Conservation (phyloP, 2,888 invertebrate genomes). For the Aporophyla nigra region DNA sequence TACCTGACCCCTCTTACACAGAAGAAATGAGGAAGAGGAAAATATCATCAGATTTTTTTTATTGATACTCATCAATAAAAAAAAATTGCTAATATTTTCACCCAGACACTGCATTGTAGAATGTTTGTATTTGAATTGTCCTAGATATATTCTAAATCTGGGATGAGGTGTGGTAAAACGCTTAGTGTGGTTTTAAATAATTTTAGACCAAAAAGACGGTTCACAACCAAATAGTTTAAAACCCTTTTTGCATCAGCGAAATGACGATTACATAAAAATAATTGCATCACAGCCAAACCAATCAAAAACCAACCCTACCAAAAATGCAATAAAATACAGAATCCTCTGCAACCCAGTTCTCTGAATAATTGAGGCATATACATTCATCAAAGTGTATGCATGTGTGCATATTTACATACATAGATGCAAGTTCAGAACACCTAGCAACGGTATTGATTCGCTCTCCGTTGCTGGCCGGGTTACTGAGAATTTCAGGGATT, state of each 20-base stretch:
- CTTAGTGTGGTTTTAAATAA: too few relatives aligned
- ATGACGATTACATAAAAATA: conserved; percentile 30
- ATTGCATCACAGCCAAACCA: conserved; percentile 28
- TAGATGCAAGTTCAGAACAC: conserved; percentile 30
- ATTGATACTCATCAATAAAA: too few relatives aligned
- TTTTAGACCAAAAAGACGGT: too few relatives aligned
- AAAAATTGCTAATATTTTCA: too few relatives aligned
- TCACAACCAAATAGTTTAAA: too few relatives aligned
- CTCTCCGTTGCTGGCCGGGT: conserved; percentile 5
- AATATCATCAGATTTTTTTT: too few relatives aligned
- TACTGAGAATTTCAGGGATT: conserved; percentile 51
- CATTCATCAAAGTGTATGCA: conserved; percentile 50
- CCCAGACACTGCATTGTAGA: too few relatives aligned
- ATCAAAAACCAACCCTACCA: background rate
- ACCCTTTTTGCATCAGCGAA: background rate
- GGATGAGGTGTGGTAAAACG: too few relatives aligned
- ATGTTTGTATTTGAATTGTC: too few relatives aligned
- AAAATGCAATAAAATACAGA: conserved; percentile 6
- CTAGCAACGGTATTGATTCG: conserved; percentile 62
- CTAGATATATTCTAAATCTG: too few relatives aligned
- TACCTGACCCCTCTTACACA: too few relatives aligned
- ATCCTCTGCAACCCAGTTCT: background rate
- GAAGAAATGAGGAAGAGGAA: too few relatives aligned
- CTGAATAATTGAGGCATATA: conserved; percentile 42
- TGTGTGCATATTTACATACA: conserved; percentile 38